These are phyloP conservation scores for Cirrhinus molitorella DNA, from an alignment of 2,797 vertebrate species.

Conservation along the genomic window DNA sequence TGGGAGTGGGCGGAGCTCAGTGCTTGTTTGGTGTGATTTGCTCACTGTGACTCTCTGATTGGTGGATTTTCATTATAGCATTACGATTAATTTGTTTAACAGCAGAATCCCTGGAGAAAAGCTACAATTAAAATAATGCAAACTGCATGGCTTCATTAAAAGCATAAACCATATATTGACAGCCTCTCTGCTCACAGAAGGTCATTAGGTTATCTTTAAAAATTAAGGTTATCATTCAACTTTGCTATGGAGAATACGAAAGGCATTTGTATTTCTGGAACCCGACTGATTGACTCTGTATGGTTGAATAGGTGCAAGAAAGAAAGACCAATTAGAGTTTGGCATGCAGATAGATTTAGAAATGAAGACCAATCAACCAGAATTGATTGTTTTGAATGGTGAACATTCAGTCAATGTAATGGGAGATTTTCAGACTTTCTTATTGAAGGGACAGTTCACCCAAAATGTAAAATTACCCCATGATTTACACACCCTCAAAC, in stretches of 20 bases:
- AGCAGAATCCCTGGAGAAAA: background rate
- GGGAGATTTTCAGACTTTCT: background rate
- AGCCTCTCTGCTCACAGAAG: background rate
- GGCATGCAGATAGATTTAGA: background rate
- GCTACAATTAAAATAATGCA: background rate
- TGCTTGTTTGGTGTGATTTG: background rate
- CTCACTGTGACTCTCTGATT: background rate
- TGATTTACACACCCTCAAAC: too few species aligned
- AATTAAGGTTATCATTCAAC: background rate
- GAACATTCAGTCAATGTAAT: too few species aligned
- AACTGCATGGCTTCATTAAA: background rate
- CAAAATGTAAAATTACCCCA: too few species aligned
- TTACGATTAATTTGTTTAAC: background rate
- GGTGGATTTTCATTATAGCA: background rate
- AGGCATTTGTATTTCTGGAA: background rate
- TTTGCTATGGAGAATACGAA: background rate
- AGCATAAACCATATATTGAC: background rate
- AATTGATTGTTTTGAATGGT: background rate
- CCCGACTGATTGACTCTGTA: background rate
- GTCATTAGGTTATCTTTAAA: too few species aligned
- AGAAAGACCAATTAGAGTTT: background rate
- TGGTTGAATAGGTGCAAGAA: background rate
- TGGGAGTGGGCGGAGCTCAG: background rate
- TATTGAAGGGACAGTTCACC: too few species aligned
- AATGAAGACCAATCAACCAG: background rate